Evolutionary conservation across 2,888 invertebrate species (phyloP), one percentile per base, ranked within the genome.

Genomic region (Ophion obscuratus): DNA sequence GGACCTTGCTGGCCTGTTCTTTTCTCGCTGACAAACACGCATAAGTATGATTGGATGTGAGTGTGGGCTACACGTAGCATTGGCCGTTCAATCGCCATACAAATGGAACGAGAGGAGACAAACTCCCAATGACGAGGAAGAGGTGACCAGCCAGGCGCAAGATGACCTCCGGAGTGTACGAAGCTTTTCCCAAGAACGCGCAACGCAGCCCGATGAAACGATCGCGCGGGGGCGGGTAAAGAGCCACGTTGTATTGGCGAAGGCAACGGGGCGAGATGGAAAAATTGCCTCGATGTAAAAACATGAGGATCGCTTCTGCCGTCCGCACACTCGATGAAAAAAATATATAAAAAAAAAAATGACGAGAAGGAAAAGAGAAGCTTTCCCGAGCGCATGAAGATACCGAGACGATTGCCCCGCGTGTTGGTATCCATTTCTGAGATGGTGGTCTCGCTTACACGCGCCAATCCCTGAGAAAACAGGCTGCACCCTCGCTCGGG

Each of bases 251-350:
- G 89, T 91, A 91, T 91, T 91, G 91, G 85, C 87, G 76, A 79
- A 90, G 88, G 91, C 92, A 94, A 92, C 93, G 92, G 91, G 92
- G 93, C 94, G 92, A 92, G 91, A 93, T 93, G 91, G 93, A 93
- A 93, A 93, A 93, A 93, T 93, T 93, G 94, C 93, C 93, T 92
- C 93, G 92, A 94, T 94, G 94, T 94, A 94, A 94, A 94, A 94
- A 94, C 94, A 94, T 94, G 93, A 94, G 94, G 91, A 93, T 92
- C 92, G 91, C 89, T 91, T 91, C 91, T 89, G 89, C 88, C 91
- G 91, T 91, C 90, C 90, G 76, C 53, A 90, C 92, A 92, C 93
- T 92, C 93, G 90, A 94, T 93, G 92, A 93, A 93, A 93, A 93
- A 91, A 92, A 92, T 44, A 44, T 2, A 90, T 77, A 75, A 75